Conservation (phyloP, 1,140 invertebrate species). For the Drosophila paulistorum region DNA sequence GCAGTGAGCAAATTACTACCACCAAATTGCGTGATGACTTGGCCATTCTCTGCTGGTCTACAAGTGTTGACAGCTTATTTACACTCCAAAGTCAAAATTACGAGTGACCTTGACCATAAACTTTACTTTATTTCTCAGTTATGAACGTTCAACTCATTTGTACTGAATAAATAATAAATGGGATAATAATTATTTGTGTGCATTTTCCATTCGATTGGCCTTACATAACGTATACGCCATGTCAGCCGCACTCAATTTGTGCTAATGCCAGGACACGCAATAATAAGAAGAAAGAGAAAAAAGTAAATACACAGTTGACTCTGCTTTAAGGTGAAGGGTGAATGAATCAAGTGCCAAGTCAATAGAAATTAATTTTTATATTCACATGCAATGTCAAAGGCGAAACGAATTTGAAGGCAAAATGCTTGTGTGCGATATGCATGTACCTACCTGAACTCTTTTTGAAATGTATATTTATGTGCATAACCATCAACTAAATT, state of each 20-base stretch:
- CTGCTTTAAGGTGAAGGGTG: background rate
- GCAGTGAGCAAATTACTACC: constrained; percentile 31
- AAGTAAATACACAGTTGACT: background rate
- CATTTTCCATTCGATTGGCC: constrained; percentile 3
- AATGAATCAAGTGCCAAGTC: constrained; percentile 9
- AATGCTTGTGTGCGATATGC: background rate
- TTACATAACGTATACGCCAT: constrained; percentile 37
- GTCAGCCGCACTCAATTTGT: background rate
- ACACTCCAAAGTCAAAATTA: background rate
- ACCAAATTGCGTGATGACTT: constrained; percentile 20
- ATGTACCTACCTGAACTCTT: too few species aligned
- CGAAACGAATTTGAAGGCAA: constrained; percentile 8
- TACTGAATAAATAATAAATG: constrained; percentile 41
- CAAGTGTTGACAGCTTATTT: constrained; percentile 23
- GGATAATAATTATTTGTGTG: constrained; percentile 27
- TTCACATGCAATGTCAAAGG: constrained; percentile 14
- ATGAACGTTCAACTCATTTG: background rate
- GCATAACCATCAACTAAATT: background rate
- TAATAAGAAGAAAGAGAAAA: background rate
- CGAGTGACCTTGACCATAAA: constrained; percentile 22
- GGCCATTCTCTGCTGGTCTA: constrained; percentile 2
- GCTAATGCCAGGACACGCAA: constrained; percentile 5
- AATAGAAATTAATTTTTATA: constrained; percentile 2
- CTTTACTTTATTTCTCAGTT: background rate
- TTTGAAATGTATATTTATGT: background rate